Base-by-base conservation (phyloP, 1,140 invertebrate species). In the Zaprionus kolodkinae region DNA sequence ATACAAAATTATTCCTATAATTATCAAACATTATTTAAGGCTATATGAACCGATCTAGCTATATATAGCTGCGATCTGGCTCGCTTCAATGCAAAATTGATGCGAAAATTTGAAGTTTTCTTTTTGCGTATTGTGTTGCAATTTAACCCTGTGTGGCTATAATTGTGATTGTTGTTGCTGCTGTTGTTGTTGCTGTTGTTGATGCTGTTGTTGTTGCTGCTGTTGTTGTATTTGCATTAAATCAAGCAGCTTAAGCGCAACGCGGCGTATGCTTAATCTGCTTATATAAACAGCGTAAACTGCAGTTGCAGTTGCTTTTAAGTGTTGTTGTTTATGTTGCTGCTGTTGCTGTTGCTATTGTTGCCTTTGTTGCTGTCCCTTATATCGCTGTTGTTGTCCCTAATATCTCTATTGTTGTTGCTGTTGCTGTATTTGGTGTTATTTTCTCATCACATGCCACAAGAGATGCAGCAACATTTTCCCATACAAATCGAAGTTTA, bases 401-500 rank as follows among this genome's bases (percentile, higher is more conserved):
- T 30, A 30, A 30, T 30, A 30, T 30, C 21, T 21, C 54, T 59
- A 65, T 15, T 62, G 69, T 15, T 62, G 61, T 27, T 72, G 54
- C 9, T 43, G 40, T 36, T 63, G 30, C 10, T 38, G 54, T 25
- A 55, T 64, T 55, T 61, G 66, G 25, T 63, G 61, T 43, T 72
- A 68, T 72, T 80, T 86, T 78, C 74, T 25, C 66, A 71, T 85
- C 69, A 78, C 56, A 60, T 66, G 55, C 76, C 64, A 80, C 63
- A 57, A 67, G 27, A 72, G 72, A 78, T 79, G 73, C 77, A 66
- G 59, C 68, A 68, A 79, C 60, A 81, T 89, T 89, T 87, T 89
- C 84, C 80, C 85, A 88, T 72, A 78, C 69, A 81, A 78, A 76
- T 88, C 74, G 78, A 80, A 70, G 38, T 50, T 65, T 50, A 76